Percentiles rank a stretch among this genome's conserved stretches.
Evolutionary conservation across 1,140 invertebrate genomes (phyloP).

Genomic region (Spodoptera frugiperda): DNA sequence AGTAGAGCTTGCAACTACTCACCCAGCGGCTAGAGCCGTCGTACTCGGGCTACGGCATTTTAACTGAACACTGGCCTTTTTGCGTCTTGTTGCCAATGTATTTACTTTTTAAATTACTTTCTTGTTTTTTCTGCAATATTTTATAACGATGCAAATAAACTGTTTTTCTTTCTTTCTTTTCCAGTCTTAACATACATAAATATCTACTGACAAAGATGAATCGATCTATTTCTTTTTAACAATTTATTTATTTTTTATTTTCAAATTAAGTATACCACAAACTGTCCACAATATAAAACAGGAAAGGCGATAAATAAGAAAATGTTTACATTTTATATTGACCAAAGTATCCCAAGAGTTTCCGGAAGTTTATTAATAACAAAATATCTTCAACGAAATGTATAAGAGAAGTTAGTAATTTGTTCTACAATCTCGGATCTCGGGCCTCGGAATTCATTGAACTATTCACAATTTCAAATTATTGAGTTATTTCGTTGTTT

Average conservation of each 20-base stretch:
- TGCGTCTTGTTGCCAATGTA: no score
- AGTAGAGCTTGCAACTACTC: no score
- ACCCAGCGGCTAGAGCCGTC: no score
- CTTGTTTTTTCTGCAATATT: no score
- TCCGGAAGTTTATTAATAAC: conserved; percentile 28
- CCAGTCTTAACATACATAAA: neutral
- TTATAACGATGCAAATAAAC: no score
- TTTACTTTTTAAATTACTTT: no score
- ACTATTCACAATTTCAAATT: neutral
- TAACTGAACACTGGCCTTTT: no score
- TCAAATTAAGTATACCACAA: neutral
- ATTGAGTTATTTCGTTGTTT: neutral
- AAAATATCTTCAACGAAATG: conserved; percentile 8
- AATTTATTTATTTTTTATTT: no score
- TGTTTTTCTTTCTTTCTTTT: no score
- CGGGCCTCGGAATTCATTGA: neutral
- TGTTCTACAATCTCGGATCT: conserved; percentile 20
- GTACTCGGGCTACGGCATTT: no score
- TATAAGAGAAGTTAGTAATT: neutral
- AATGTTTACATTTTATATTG: conserved; percentile 4
- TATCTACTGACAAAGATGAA: conserved; percentile 2
- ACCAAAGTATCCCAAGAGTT: conserved; percentile 11
- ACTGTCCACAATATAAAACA: conserved; percentile 1
- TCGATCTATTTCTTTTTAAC: neutral
- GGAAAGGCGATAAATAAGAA: neutral